Base-by-base conservation (phyloP, 2,797 vertebrate genomes). In the Melopsittacus undulatus region DNA sequence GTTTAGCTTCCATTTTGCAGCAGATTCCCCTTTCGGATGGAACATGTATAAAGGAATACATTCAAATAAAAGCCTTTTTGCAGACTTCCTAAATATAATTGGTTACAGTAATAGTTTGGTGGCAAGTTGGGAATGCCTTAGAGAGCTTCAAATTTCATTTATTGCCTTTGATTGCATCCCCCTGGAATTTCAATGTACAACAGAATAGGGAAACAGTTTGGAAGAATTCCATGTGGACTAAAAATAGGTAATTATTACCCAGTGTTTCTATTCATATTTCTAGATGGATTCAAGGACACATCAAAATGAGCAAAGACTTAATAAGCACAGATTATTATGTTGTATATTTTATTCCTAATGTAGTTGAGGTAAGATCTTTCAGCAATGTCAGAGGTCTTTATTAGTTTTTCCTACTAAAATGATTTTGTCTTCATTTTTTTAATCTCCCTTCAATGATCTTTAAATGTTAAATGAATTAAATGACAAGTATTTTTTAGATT, bases 101-200 rank as follows among this genome's bases (percentile, higher is more conserved):
- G 85, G 75, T 85, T 87, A 80, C 30, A 87, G 29, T 80, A 85
- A 67, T 43, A 89, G 43, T 82, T 87, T 76, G 42, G 84, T 84
- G 46, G n/a, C 77, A 93, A 80, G 72, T 73, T 72, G 45, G 79
- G 42, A 92, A 94, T 66, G 70, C 63, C 59, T 92, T 82, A 73
- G 81, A 89, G 78, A 92, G 42, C 59, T 90, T 89, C 73, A 76
- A 36, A 92, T 21, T 87, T 90, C 63, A 78, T 94, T 89, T 90
- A 76, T 57, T 84, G 62, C 36, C 81, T 95, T 93, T 94, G 73
- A 92, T 81, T 87, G 17, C 62, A 54, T 83, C 36, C 40, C 78
- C 26, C 74, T 61, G 27, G 86, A 94, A 80, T 83, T 94, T 78
- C 36, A 69, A 32, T 36, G 26, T 57, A 45, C 45, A 89, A 87